Evolutionary conservation across 2,113 vertebrate species (phyloP).

Genomic region (Dascyllus trimaculatus): DNA sequence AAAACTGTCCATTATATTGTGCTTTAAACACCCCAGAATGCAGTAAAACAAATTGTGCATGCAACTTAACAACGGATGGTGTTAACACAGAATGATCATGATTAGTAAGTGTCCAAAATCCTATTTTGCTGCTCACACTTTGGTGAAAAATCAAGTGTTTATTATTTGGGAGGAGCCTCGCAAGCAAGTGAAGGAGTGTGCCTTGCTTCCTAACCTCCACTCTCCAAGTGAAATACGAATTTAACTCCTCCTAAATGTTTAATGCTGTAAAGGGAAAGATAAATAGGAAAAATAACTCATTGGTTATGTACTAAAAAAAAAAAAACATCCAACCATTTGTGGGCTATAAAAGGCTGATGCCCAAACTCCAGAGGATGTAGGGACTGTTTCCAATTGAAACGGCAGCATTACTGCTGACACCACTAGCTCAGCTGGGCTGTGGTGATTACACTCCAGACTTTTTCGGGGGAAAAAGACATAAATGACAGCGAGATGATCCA

Average conservation of each 20-base stretch:
- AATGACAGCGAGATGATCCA: background rate
- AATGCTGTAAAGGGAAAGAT: conserved; percentile 21
- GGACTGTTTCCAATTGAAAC: conserved; percentile 14
- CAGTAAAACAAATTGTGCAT: too few species aligned
- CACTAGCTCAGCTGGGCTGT: conserved; percentile 16
- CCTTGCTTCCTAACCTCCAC: too few species aligned
- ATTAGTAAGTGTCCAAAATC: too few species aligned
- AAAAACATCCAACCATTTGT: conserved; percentile 6
- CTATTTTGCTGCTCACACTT: too few species aligned
- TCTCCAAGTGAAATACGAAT: background rate
- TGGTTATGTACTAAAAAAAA: background rate
- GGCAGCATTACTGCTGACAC: conserved; percentile 14
- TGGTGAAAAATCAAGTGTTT: too few species aligned
- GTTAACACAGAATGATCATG: too few species aligned
- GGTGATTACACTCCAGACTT: conserved; percentile 5
- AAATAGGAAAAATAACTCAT: conserved; percentile 21
- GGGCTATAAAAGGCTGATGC: conserved; percentile 4
- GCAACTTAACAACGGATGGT: too few species aligned
- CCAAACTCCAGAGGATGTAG: background rate
- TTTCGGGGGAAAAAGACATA: background rate
- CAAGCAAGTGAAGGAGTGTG: too few species aligned
- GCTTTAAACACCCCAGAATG: too few species aligned
- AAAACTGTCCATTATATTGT: too few species aligned
- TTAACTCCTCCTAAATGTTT: conserved; percentile 1
- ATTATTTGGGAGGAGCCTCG: too few species aligned